Base-by-base conservation (phyloP, 2,797 vertebrate species). In the Lithobates sylvaticus region DNA sequence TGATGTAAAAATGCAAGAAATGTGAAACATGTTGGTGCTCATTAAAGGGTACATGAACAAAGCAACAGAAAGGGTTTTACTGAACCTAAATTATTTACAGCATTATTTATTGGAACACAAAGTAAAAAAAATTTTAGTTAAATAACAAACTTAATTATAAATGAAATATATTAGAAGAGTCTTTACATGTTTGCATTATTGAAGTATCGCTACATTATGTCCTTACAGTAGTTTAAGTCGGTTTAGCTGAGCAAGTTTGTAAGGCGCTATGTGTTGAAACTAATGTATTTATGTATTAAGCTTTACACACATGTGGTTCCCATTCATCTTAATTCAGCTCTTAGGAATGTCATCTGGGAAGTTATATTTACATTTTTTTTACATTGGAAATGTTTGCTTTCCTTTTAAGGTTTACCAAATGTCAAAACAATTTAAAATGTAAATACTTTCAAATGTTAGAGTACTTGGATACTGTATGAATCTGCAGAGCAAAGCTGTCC, bases 341-440 rank as follows among this genome's bases (percentile, higher is more conserved):
- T 92, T 18, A 88, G 0, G 27, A 93, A 92, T 90, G 92, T 91
- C 90, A 88, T 88, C 86, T 88, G 88, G 84, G 91, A 92, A 89
- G 88, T 91, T 92, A 90, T 92, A 93, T 95, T 95, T 94, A 93
- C 92, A 91, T 93, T 94, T 93, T 80, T 86, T 89, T 88, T 86
- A 90, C 88, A 93, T 92, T 90, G 88, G 90, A 89, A 89, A 92
- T 90, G 91, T 92, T 92, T 95, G 91, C 88, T 89, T 90, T 92
- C 89, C 87, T 93, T 93, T 91, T 93, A 92, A 94, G 90, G 91
- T 94, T 92, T 93, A 89, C 92, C 93, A 92, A 91, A 93, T 93
- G 93, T 92, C 91, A 93, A 91, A 94, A 94, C 93, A 92, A 93
- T 93, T 94, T 91, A 92, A 92, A 93, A 92, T 81, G 89, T 93